Base-by-base conservation (phyloP, 2,888 invertebrate genomes). In the Ligdia adustata region DNA sequence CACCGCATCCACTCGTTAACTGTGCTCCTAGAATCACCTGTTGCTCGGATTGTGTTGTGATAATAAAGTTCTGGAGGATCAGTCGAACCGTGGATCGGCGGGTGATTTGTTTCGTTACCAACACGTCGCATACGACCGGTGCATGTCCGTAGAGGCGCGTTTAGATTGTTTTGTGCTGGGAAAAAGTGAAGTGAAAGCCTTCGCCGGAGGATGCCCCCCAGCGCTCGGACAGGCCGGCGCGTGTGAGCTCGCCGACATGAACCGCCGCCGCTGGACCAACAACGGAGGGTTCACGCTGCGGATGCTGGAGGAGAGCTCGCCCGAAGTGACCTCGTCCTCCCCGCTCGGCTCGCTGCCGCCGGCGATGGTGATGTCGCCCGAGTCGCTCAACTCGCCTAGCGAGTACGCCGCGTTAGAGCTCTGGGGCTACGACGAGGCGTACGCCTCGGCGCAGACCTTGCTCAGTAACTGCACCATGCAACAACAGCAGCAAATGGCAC, bases 351-450 rank as follows among this genome's bases (percentile, higher is more conserved):
- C 31, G 9, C 26, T 95, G 80, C 92, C 93, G 65, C 91, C 93
- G 59, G 93, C 93, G 56, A 93, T 94, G 81, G 94, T 94, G 70
- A 94, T 95, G 93, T 94, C 94, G 69, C 94, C 95, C 34, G 93
- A 94, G 55, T 94, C 95, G 34, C 90, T 95, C 58, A 93, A 93
- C 58, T 95, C 95, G 60, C 93, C 95, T 11, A 42, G 48, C 48
- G 95, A 95, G 64, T 95, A 95, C 78, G 94, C 93, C 52, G 95
- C 95, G 68, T 91, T 95, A 58, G 96, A 96, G 72, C 91, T 96
- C 62, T 97, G 96, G 96, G 95, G 95, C 68, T 92, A 92, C 71
- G 93, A 93, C 62, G 93, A 93, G 54, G 72, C 84, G 11, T 90
- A 90, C 66, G 75, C 80, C 64, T 78, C 87, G 57, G 72, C 87